A percentile compares a stretch with the other conserved stretches of the same genome.
phyloP scores from a whole-genome alignment of 2,888 invertebrate genomes.

The Pycnomerus fuliginosus region DNA sequence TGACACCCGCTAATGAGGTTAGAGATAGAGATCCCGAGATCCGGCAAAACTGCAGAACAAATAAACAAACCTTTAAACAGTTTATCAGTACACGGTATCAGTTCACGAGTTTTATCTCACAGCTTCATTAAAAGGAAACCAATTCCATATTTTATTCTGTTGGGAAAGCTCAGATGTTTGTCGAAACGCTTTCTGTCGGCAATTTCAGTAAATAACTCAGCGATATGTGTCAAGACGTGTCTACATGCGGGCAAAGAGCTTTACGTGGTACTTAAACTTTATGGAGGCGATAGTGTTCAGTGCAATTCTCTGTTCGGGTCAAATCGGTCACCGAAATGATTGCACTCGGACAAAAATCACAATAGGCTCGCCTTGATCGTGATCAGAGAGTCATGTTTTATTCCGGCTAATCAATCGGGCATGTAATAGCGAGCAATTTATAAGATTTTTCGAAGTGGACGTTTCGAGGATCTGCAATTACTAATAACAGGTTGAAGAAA shows the following conservation, averaged over 20 bases:
- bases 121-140: constrained; percentile 40
- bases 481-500: constrained; percentile 8
- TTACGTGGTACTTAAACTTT: constrained; percentile 44
- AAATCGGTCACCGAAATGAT: constrained; percentile 25
- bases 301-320: constrained; percentile 39
- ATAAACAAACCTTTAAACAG: constrained; percentile 28
- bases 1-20: constrained; percentile 46
- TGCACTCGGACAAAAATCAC: constrained; percentile 13
- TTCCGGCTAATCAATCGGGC: constrained; percentile 15
- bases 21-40: constrained; percentile 39
- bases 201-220: too few relatives aligned
- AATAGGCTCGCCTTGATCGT: constrained; percentile 19
- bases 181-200: too few relatives aligned
- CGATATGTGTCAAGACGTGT: constrained; percentile 28
- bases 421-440: constrained; percentile 14
- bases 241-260: constrained; percentile 41
- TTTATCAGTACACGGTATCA: constrained; percentile 30
- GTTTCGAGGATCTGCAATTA: constrained; percentile 8
- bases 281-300: constrained; percentile 41
- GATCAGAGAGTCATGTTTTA: constrained; percentile 13
- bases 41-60: constrained; percentile 35
- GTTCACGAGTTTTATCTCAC: constrained; percentile 25
- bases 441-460: constrained; percentile 10
- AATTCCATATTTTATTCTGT: too few relatives aligned
- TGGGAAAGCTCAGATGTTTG: too few relatives aligned